Evolutionary conservation across 2,888 invertebrate species (phyloP).

Genomic region (Iphiclides podalirius): DNA sequence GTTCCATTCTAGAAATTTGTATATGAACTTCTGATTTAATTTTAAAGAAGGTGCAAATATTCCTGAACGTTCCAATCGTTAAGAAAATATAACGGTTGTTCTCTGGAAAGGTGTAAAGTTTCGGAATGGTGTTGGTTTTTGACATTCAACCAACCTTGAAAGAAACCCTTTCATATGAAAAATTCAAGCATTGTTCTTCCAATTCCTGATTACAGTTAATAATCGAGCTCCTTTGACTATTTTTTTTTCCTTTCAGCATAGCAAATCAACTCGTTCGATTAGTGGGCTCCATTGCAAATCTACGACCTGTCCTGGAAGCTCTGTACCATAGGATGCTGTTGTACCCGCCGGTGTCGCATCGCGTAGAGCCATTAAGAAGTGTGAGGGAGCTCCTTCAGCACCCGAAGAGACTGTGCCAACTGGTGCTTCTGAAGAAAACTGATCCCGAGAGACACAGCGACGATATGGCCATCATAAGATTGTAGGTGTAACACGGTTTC

Average conservation of each 20-base stretch:
- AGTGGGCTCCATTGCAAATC: constrained; percentile 91
- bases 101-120: too few species aligned
- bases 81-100: too few species aligned
- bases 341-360: constrained; percentile 91
- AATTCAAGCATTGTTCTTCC: too few species aligned
- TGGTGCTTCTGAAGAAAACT: constrained; percentile 84
- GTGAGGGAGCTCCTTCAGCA: constrained; percentile 89
- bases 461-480: constrained; percentile 90
- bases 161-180: too few species aligned
- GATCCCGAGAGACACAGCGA: constrained; percentile 80
- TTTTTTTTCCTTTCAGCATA: constrained; percentile 79
- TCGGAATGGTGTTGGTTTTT: too few species aligned
- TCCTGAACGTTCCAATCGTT: too few species aligned
- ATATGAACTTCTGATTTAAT: too few species aligned
- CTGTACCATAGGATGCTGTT: constrained; percentile 95
- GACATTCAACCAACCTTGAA: too few species aligned
- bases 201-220: too few species aligned
- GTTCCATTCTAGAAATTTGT: too few species aligned
- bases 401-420: constrained; percentile 88
- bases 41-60: too few species aligned
- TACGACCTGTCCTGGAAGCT: constrained; percentile 95
- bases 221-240: too few species aligned
- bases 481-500: constrained; percentile 79
- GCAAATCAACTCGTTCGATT: constrained; percentile 93
- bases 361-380: constrained; percentile 91